Evolutionary conservation across 2,113 vertebrate genomes (phyloP), one percentile per base, ranked within the genome.

Genomic region (Trichechus manatus): DNA sequence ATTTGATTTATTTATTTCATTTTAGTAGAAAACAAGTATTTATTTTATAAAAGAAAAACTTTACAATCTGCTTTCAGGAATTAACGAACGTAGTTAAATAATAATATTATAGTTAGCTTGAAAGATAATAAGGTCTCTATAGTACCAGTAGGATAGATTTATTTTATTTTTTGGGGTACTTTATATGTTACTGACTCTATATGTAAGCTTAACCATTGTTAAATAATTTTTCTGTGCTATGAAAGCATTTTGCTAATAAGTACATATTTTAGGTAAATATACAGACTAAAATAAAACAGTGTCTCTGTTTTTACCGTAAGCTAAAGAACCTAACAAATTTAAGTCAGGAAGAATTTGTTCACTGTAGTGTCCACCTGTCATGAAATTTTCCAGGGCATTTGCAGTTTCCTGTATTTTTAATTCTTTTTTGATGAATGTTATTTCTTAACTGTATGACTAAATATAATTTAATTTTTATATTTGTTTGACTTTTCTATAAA

Each of bases 391-490:
- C 27, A n/a, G 42, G 66, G 66, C 44, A 72, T 39, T 78, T 86
- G 8, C 7, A 93, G 36, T 9, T 95, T 66, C 47, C 86, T 70
- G 9, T 85, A 75, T 77, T 91, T 88, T 47, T 86, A 68, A 70
- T 91, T 88, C 82, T 23, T 86, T 88, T 70, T 91, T 88, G 29
- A 77, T 72, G 19, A 93, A 44, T 91, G 10, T 95, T 72, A 84
- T 80, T 81, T 93, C 66, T 91, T 68, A 68, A 66, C 23, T 91
- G 64, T 75, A 3, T 92, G 19, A 29, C 42, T 90, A 42, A 79
- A 63, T 85, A 8, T 88, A 88, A 88, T 75, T 95, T 75, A 80
- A 75, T 47, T 93, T 93, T 78, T 91, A 66, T 97, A 66, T 92
- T 88, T 87, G 7, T 85, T 27, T 93, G 29, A 29, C 29, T 96